These are phyloP conservation scores for Scaeva pyrastri DNA, from an alignment of 2,888 invertebrate species.

Conservation along the genomic window DNA sequence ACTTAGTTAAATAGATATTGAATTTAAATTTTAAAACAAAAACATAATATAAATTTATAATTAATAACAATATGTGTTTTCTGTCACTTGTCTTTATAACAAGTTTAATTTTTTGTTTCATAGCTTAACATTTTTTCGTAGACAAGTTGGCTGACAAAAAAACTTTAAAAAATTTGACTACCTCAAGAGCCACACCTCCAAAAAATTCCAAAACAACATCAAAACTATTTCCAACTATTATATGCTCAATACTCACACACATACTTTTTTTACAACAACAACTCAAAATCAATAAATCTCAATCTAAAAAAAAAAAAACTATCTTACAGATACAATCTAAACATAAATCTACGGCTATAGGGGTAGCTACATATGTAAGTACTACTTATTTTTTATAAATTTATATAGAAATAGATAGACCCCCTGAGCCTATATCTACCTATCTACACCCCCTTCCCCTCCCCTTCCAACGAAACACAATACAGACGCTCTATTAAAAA, in stretches of 20 bases:
- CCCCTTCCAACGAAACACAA: too few relatives aligned
- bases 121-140: conserved; percentile 4
- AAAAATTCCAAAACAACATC: neutral
- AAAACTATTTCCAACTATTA: conserved; percentile 17
- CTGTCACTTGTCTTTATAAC: conserved; percentile 21
- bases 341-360: conserved; percentile 2
- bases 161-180: neutral
- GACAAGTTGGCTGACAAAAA: conserved; percentile 15
- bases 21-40: neutral
- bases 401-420: neutral
- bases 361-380: neutral
- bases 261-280: conserved; percentile 5
- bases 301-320: neutral
- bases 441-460: too few relatives aligned
- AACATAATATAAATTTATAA: conserved; percentile 12
- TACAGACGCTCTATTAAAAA: conserved; percentile 18
- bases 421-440: neutral
- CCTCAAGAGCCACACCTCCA: conserved; percentile 50
- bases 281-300: conserved; percentile 37
- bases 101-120: conserved; percentile 44
- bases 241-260: neutral
- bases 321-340: conserved; percentile 24
- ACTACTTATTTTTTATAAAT: neutral
- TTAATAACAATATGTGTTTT: conserved; percentile 24
- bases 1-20: neutral